Evolutionary conservation across 2,797 vertebrate genomes (phyloP), one percentile per base, ranked within the genome.

Genomic region (Chromobotia macracanthus): DNA sequence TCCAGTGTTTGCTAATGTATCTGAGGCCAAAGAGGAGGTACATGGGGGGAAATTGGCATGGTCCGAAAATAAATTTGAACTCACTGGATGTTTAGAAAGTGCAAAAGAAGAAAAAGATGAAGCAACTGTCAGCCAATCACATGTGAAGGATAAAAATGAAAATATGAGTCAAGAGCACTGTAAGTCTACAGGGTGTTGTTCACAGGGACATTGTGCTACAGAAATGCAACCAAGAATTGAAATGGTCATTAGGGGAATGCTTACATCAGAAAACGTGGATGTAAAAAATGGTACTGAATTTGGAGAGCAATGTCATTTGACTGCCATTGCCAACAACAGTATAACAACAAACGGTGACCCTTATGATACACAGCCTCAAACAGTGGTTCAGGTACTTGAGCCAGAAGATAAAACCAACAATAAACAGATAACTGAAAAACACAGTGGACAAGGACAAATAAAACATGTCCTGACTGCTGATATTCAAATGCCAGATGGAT

Each of bases 31-130:
- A 8, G 86, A 80, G 18, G 84, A 92, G 55, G 68, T 69, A 44
- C 75, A 11, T 4, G 84, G 79, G 21, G 84, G 88, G 16, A 85
- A 87, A 84, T 88, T 87, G 80, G 84, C 92, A 75, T 94, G 92
- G 92, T 80, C 88, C 0, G 90, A 91, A 85, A 91, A 8, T 80
- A 84, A 87, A 79, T 94, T 94, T 88, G 92, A 94, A 71, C 89
- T 89, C 82, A 92, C 91, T 5, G 93, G 92, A 81, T 91, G 89
- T 87, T 85, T 95, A 56, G 89, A 75, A 56, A 87, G 86, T 73
- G 87, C 70, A 8, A 67, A 74, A 23, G 73, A 86, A 61, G 87
- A 88, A 48, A 48, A 80, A 18, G 86, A 84, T 41, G 80, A 88
- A 64, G 75, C 13, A 55, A 61, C 38, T 61, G 65, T 48, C 7